Evolutionary conservation across 2,797 vertebrate genomes (phyloP).

Genomic region (Dromococcyx pavoninus): DNA sequence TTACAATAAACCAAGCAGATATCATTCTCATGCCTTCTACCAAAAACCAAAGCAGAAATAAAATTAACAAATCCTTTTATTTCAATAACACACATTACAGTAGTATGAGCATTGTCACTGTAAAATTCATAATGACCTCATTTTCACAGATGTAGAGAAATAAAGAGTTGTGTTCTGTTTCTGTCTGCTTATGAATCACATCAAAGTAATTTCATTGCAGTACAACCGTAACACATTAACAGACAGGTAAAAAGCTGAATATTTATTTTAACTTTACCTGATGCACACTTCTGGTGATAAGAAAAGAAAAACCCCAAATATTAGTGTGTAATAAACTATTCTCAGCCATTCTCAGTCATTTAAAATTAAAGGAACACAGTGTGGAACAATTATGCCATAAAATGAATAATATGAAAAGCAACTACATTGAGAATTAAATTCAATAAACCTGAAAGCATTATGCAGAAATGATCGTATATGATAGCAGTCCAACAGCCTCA

Average conservation of each 20-base stretch:
- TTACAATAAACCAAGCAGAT: neutral
- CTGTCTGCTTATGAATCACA: neutral
- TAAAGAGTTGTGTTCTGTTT: neutral
- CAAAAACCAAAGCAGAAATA: neutral
- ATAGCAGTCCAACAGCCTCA: neutral
- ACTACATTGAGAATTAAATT: neutral
- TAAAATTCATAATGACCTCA: neutral
- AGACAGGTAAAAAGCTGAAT: neutral
- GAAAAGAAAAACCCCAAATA: neutral
- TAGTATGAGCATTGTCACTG: neutral
- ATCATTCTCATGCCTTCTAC: neutral
- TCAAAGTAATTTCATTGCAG: neutral
- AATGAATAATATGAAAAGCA: neutral
- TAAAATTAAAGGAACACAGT: neutral
- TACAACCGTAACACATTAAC: neutral
- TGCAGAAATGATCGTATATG: neutral
- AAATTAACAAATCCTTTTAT: neutral
- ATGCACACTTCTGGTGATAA: neutral
- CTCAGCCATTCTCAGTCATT: neutral
- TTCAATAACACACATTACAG: neutral
- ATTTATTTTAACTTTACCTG: neutral
- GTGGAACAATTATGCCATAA: neutral
- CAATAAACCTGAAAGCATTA: neutral
- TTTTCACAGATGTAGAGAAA: neutral
- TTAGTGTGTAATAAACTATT: neutral